Evolutionary conservation across 2,888 invertebrate species (phyloP), one percentile per base, ranked within the genome.

Genomic region (Dicyrtomina minuta): DNA sequence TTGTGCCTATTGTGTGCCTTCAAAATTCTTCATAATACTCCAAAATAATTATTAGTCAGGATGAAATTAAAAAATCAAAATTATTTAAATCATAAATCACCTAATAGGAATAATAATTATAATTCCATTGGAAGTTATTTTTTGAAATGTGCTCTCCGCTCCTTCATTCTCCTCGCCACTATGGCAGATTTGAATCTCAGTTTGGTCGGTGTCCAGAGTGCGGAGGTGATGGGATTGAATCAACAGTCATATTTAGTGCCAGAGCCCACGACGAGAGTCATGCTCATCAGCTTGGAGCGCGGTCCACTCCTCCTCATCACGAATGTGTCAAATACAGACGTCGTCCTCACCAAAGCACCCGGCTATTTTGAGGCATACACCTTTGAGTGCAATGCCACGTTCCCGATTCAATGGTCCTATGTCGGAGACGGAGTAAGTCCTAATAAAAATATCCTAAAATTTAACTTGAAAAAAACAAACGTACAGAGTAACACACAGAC

Each of bases 361-460:
- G 55, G 70, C 3, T 74, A 74, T 20, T 73, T 72, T 68, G 72
- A 76, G 65, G 72, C 74, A 2, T 76, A 76, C 46, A 59, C 71
- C 41, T 74, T 74, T 44, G 73, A 76, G 51, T 76, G 76, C 43
- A 76, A 76, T 68, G 73, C 73, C 15, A 71, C 71, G 1, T 74
- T 67, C 56, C 76, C 76, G 1, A 71, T 76, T 20, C 73, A 74
- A 46, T 76, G 74, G 74, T 68, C 68, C n/a, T 76, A 76, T 39
- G 59, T 74, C 55, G 76, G 76, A 13, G 74, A 76, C 56, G 76
- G 70, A 27, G 74, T 76, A 59, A 71, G 72, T 20, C 46, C 17
- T 17, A 10, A n/a, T 60, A 17, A 27, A 64, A n/a, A 33, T 24
- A 49, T 43, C 12, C 24, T 60, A 22, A 22, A 33, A 49, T n/a